Evolutionary conservation across 2,797 vertebrate genomes (phyloP), one percentile per base, ranked within the genome.

Genomic region (Acipenser ruthenus): DNA sequence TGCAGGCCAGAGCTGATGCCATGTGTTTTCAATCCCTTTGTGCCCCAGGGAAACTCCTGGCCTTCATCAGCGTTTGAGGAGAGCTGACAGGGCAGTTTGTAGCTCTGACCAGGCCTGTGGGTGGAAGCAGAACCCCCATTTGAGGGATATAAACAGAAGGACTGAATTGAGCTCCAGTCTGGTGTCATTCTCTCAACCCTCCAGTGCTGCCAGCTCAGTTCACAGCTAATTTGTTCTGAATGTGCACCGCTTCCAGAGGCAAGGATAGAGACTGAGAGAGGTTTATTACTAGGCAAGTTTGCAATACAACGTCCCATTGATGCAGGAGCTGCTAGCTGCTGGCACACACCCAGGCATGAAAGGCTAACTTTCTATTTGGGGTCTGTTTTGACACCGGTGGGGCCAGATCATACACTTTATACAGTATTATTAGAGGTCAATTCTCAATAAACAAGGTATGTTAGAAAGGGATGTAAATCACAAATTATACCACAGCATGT

Each of bases 31-130:
- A 37, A 48, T 62, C 60, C 6, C 47, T 7, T 9, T 62, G 7
- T 62, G 60, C 47, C 60, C 60, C 60, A 23, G 60, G 60, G 60
- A 62, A 18, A 62, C 60, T 62, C 9, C 18, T 62, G 60, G 8
- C 15, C 13, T 37, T 62, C 60, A 3, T 10, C 18, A 9, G 18
- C 5, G 3, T 18, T 62, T 12, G 8, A 37, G 60, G 47, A 18
- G 60, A 62, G 8, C 60, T 23, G 60, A 62, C 60, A 37, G 60
- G 60, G 12, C 60, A 37, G 18, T 62, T 37, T 62, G 18, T 10
- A 18, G 60, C 6, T 58, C 55, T 37, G 37, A 37, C 37, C 37
- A 58, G 10, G 6, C 55, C 55, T 58, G 55, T n/a, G 55, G 55
- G 11, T 11, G n/a, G 55, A 37, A 5, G 53, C 10, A 62, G 18